Base-by-base conservation (phyloP, 2,888 invertebrate species). In the Caenorhabditis zanzibari region DNA sequence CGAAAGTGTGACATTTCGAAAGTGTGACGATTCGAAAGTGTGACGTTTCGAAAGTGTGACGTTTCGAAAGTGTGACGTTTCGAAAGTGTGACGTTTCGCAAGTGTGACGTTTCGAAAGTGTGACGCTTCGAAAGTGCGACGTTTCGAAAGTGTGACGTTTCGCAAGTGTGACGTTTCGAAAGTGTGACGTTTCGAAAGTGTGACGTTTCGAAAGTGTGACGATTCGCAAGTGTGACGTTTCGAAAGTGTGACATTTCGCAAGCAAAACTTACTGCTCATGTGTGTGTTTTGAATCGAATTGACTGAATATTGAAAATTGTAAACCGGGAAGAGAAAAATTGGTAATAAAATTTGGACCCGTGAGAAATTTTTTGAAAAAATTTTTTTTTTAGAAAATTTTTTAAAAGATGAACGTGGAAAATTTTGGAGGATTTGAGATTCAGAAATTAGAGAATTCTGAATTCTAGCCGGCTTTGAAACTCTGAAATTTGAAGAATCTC, bases 251-350 rank as follows among this genome's bases (percentile, higher is more conserved):
- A n/a, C 3, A 52, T 26, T 54, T 54, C 26, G 24, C 16, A 12
- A 3, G 1, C 54, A 14, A 24, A 24, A 54, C 54, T 54, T 12
- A 54, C 54, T 54, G 26, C 26, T 54, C 54, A 54, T 54, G 54
- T 54, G 26, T 12, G 26, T 24, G 24, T 24, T 54, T 22, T 54
- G 54, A 54, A 54, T 54, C 26, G 54, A 54, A 54, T 28, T n/a
- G 54, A 54, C 24, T 54, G 54, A 54, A 54, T 26, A 54, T 54
- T 54, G 54, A 54, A 54, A n/a, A 19, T 19, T n/a, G n/a, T 47
- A 19, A 6, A 47, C 19, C 32, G 32, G 7, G 32, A 32, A 32
- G 12, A 32, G 32, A 32, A 7, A 32, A 32, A 32, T 32, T 7
- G 32, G 32, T 32, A 32, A 32, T 32, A 32, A 32, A 32, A n/a